Base-by-base conservation (phyloP, 2,888 invertebrate species). In the Chloroclystis v-ata region DNA sequence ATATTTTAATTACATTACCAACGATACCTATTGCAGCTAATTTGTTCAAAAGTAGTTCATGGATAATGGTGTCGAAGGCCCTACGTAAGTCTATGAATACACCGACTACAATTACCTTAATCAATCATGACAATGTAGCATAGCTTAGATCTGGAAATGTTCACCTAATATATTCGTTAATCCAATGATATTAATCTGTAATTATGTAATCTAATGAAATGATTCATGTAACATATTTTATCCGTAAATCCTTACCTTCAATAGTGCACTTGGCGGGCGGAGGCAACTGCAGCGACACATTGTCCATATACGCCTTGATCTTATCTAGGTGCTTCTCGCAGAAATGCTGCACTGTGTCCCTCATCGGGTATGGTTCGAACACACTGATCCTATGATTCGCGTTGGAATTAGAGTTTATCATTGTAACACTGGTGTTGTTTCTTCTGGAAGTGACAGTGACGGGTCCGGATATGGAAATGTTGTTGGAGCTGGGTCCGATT, bases 261-360 rank as follows among this genome's bases (percentile, higher is more conserved):
- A 97, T 96, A 29, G 96, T 96, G 75, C 97, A 97, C 72, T 96
- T 95, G 3, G 95, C 95, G 0, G 98, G 97, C 30, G 97, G 93
- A 9, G 97, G 97, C 67, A 97, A 89, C 66, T 93, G 89, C 52
- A 94, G 89, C 20, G 94, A 94, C 4, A 97, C 92, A 69, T 95
- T 95, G 61, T 94, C 94, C 93, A 98, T 97, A 69, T 95, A 98
- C 12, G 92, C 90, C 75, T 96, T 95, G 47, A 98, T 97, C 75
- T 97, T 97, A 59, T 94, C 93, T 56, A 97, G 83, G 72, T 98
- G 97, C 77, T 98, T 97, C 78, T 97, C 97, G 79, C 97, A 97
- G 81, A 98, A 98, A 78, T 97, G 97, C 69, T 97, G 96, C 29
- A 98, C 96, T 0, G 95, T 95, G 73, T 96, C 95, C 14, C 95